Evolutionary conservation across 2,113 vertebrate species (phyloP), one percentile per base, ranked within the genome.

Genomic region (Lepus timidus): DNA sequence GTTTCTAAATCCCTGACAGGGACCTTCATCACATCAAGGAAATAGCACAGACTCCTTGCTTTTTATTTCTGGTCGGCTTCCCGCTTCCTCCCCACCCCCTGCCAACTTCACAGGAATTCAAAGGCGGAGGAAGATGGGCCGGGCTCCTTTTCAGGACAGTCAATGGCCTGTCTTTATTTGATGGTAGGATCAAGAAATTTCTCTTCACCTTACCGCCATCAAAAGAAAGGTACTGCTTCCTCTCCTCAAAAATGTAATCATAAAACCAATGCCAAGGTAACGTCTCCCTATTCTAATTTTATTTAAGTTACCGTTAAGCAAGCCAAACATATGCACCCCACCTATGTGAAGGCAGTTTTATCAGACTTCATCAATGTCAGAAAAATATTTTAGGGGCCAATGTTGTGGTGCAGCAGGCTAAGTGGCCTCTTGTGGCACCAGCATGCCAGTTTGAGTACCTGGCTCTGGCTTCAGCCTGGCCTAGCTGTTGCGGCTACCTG

Each of bases 1-100:
- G 96, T 99, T 99, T 99, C 99, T 97, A 98, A 96, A 96, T 87
- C 97, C 97, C 96, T 97, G 99, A 99, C 99, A 99, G 99, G 97
- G 97, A 97, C 97, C 98, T 98, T 99, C 99, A 99, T 98, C 99
- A 98, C 98, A 73, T 97, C 97, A 98, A 98, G 98, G 98, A 99
- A 98, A 98, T 92, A 96, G 87, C 97, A 95, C 97, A 98, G 98
- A 98, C 98, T 95, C 44, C 81, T 68, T 75, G 95, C 96, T 96
- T 97, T 98, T 97, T 58, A 97, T 97, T 97, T 96, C 96, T 95
- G 96, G 81, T 96, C 78, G 17, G 90, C 92, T 89, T 86, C 71
- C 71, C 1, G 52, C 96, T 95, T 93, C 93, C 87, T 90, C 85
- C 97, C 97, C 97, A 96, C 91, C 97, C 95, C 96, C 88, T 97